Percentiles rank a stretch among this genome's conserved stretches.
Evolutionary conservation across 2,113 vertebrate species (phyloP).

Genomic region (Alethe castanea): DNA sequence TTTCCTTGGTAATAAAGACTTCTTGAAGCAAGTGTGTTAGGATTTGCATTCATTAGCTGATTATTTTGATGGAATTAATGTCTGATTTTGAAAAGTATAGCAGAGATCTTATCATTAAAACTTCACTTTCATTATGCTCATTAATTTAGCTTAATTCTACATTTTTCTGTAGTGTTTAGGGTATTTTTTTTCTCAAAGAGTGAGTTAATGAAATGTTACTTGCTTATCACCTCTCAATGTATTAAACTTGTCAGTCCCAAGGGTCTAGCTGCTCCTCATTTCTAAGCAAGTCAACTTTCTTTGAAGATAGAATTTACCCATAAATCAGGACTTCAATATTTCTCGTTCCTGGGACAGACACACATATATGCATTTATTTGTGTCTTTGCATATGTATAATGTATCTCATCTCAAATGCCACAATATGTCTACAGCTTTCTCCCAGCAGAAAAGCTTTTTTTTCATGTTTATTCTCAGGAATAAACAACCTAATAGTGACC

Average conservation of each 20-base stretch:
- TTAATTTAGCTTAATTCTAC: neutral
- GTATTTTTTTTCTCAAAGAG: neutral
- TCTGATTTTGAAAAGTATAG: neutral
- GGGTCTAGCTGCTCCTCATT: neutral
- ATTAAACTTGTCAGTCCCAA: neutral
- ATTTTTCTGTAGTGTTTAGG: neutral
- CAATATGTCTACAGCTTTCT: neutral
- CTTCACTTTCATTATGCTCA: neutral
- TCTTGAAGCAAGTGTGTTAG: neutral
- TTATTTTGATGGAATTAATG: slow-evolving; percentile 2
- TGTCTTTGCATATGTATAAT: neutral
- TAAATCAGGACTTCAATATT: neutral
- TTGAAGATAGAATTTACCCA: neutral
- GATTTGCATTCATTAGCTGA: slow-evolving; percentile 8
- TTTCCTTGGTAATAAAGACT: neutral
- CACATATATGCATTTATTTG: neutral
- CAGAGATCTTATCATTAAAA: neutral
- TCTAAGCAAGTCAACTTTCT: neutral
- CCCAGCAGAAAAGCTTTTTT: neutral
- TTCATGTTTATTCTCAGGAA: neutral
- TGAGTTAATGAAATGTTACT: neutral
- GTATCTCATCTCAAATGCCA: neutral
- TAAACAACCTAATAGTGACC: neutral
- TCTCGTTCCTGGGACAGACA: neutral
- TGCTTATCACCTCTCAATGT: neutral